A percentile compares a stretch with the other conserved stretches of the same genome.
Evolutionary conservation across 2,797 vertebrate genomes (phyloP).

Genomic region (Urosaurus nigricauda): DNA sequence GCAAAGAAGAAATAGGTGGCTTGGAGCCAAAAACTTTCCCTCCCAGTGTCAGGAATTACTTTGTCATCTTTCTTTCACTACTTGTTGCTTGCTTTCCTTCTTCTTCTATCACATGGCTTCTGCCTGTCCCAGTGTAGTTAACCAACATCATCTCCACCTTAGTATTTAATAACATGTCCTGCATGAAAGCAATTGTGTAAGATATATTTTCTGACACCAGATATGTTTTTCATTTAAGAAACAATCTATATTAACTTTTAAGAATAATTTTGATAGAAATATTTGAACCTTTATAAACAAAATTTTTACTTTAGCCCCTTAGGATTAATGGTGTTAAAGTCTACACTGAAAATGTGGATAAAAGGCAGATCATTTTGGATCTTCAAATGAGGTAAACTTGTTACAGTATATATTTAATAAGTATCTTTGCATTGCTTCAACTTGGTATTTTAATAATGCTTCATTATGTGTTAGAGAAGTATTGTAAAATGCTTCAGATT

Average conservation of each 20-base stretch:
- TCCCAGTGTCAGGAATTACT: no score
- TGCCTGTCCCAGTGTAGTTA: no score
- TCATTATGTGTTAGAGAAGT: not conserved
- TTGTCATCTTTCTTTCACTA: no score
- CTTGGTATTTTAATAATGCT: not conserved
- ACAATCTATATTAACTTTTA: slow-evolving; percentile 9
- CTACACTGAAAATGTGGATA: slow-evolving; percentile 98
- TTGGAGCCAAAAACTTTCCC: no score
- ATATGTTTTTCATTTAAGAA: not conserved
- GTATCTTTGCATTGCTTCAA: not conserved
- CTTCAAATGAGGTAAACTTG: slow-evolving; percentile 93
- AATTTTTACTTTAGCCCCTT: slow-evolving; percentile 85
- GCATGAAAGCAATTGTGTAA: not conserved
- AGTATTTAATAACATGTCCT: not conserved
- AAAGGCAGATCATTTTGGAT: slow-evolving; percentile 97
- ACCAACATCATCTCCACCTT: not conserved
- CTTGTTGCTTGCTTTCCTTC: not conserved
- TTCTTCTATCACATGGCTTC: no score
- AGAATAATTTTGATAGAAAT: slow-evolving; percentile 4
- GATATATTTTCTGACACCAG: slow-evolving; percentile 8
- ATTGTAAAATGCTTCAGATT: not conserved
- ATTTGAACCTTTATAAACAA: slow-evolving; percentile 24
- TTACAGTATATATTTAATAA: not conserved
- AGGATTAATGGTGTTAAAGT: slow-evolving; percentile 97
- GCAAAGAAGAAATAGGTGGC: no score